A percentile compares a stretch with the other conserved stretches of the same genome.
Evolutionary conservation across 2,888 invertebrate genomes (phyloP).

Genomic region (Xestia xanthographa): DNA sequence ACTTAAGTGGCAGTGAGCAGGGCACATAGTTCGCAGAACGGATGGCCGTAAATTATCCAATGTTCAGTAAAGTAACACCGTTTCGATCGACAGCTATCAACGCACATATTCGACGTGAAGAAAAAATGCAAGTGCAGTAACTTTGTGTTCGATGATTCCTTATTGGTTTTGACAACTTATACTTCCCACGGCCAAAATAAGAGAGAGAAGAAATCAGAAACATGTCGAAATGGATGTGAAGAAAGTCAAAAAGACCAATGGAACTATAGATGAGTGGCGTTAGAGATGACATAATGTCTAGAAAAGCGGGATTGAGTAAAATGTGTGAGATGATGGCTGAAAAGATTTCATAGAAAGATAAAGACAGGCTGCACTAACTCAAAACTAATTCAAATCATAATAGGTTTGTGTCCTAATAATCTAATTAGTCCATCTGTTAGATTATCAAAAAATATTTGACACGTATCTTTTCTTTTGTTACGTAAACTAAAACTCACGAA

Average conservation of each 20-base stretch:
- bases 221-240: not conserved
- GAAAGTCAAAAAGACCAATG: not conserved
- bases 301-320: not conserved
- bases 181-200: constrained; percentile 8
- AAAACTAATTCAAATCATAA: not conserved
- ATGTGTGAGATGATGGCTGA: not conserved
- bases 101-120: not conserved
- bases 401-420: too few species aligned
- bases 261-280: not conserved
- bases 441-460: too few species aligned
- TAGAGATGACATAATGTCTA: not conserved
- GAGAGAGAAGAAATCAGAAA: not conserved
- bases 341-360: too few species aligned
- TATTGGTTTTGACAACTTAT: constrained; percentile 4
- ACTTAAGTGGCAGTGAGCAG: too few species aligned
- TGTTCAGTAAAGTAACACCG: not conserved
- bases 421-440: too few species aligned
- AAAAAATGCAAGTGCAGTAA: constrained; percentile 14
- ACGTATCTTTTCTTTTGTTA: too few species aligned
- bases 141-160: constrained; percentile 9
- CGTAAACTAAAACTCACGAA: too few species aligned
- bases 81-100: not conserved
- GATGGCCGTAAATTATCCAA: not conserved
- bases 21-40: too few species aligned
- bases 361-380: not conserved